Evolutionary conservation across 1,140 invertebrate genomes (phyloP), one percentile per base, ranked within the genome.

Genomic region (Hylaeus volcanicus): DNA sequence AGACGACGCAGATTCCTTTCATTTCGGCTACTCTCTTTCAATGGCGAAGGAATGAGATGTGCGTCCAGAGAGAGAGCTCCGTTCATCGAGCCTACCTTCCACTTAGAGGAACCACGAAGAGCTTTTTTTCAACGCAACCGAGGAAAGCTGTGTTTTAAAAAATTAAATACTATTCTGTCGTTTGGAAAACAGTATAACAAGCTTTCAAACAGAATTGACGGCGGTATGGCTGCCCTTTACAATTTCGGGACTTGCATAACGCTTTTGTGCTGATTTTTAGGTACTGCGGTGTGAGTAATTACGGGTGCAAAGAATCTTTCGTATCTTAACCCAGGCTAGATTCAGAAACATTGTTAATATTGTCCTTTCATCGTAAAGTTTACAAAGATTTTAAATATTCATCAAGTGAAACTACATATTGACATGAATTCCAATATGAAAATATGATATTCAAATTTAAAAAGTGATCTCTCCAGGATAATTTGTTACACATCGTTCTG

Each of bases 1-100:
- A 78, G 79, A 77, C 61, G 74, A 75, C 61, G 51, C 45, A 61
- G 58, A 79, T 86, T 82, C 60, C 60, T 82, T 85, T 86, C 74
- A 85, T 85, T 85, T 86, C 74, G 56, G 72, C 56, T 82, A 72
- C 51, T 70, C 55, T 77, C 69, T 78, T 56, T 78, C 41, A 71
- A 65, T 60, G 53, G 41, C 79, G 56, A 63, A 75, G 45, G 61
- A 79, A 75, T 74, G 61, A 26, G 39, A 26, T 53, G 66, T 66
- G 43, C 48, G 56, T 82, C 48, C 43, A n/a, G 66, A 72, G 61
- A 72, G 61, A 66, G 63, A 79, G 60, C 51, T 64, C 45, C n/a
- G 72, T 75, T 53, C 56, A 75, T 75, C 56, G 39, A 80, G 43
- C 12, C 55, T 68, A 79, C 51, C 63, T 26, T 60, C 55, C 63